Conservation (phyloP, 2,888 invertebrate genomes). For the Bruchidius siliquastri region DNA sequence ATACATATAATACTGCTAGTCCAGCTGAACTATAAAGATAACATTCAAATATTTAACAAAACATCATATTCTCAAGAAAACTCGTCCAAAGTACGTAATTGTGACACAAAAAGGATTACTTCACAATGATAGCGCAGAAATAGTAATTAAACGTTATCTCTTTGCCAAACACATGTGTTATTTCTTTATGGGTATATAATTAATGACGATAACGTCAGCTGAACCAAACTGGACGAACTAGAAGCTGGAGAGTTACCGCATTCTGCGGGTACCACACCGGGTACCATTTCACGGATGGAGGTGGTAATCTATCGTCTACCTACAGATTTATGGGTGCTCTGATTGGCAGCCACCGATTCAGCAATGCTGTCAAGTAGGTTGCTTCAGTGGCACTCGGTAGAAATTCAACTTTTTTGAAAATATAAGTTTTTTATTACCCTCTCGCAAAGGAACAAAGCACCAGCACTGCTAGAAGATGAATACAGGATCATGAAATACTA, state of each 20-base stretch:
- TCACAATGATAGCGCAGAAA: not conserved
- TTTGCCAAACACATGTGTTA: not conserved
- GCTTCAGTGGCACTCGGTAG: no score
- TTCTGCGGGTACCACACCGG: not conserved
- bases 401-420: no score
- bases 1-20: not conserved
- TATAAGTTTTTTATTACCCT: no score
- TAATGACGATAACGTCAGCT: not conserved
- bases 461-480: no score
- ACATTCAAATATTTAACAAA: not conserved
- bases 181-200: not conserved
- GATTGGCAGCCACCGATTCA: no score
- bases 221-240: not conserved
- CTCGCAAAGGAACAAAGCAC: no score
- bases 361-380: no score
- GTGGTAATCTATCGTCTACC: no score
- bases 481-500: no score
- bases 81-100: not conserved
- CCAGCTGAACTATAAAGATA: not conserved
- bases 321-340: no score
- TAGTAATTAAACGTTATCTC: not conserved
- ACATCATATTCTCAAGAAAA: not conserved
- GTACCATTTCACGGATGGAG: no score
- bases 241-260: not conserved
- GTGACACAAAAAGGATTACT: not conserved